Evolutionary conservation across 2,113 vertebrate species (phyloP).

Genomic region (Sinocyclocheilus rhinocerous): DNA sequence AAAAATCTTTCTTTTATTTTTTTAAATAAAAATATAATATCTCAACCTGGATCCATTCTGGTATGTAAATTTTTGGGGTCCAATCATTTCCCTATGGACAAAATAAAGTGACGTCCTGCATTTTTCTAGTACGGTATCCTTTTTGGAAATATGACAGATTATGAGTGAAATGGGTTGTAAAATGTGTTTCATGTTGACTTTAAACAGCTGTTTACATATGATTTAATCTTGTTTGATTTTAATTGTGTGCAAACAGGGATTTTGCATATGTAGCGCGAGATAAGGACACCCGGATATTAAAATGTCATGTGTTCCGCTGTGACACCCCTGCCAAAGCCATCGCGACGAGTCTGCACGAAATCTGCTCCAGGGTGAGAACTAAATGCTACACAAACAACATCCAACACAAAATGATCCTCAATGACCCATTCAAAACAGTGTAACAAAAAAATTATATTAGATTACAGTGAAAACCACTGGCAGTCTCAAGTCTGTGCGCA

Average conservation of each 20-base stretch:
- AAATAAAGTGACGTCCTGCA: background rate
- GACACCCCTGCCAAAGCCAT: constrained; percentile 99
- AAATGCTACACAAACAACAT: background rate
- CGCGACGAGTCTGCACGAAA: constrained; percentile 96
- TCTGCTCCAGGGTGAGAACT: constrained; percentile 93
- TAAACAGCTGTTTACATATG: background rate
- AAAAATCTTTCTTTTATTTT: background rate
- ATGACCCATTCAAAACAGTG: background rate
- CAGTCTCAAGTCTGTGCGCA: background rate
- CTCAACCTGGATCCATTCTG: background rate
- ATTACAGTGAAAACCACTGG: background rate
- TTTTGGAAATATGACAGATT: background rate
- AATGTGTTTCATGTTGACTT: background rate
- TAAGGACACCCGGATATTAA: constrained; percentile 95
- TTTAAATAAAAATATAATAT: background rate
- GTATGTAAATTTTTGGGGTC: background rate
- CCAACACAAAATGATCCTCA: background rate
- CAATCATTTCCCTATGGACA: background rate
- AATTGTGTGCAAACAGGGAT: constrained; percentile 77
- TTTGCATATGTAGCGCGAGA: constrained; percentile 98
- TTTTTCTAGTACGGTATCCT: background rate
- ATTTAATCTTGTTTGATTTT: constrained; percentile 7
- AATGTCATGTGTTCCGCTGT: constrained; percentile 99
- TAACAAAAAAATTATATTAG: background rate
- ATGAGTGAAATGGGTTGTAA: background rate